A percentile compares a stretch with the other conserved stretches of the same genome.
phyloP scores from a whole-genome alignment of 2,113 vertebrate genomes.

The Aegotheles bennettii region DNA sequence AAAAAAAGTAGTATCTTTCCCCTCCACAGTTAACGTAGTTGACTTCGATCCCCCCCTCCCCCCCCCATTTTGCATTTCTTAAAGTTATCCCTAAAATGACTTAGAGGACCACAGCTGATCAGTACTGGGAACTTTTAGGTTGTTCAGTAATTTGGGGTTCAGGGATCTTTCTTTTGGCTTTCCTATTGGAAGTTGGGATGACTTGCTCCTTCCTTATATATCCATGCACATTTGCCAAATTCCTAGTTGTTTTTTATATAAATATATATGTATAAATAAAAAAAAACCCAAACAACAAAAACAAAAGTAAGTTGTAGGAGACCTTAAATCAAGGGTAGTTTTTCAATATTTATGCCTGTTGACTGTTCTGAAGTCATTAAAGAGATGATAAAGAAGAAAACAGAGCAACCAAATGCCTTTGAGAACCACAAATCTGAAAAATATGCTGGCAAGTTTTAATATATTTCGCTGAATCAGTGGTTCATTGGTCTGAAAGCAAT shows the following conservation, averaged over 20 bases:
- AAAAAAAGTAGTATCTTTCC: background rate
- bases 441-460: background rate
- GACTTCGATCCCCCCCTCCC: too few species aligned
- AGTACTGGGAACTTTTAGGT: background rate
- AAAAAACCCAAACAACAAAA: background rate
- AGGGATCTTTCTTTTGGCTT: background rate
- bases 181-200: background rate
- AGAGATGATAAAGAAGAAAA: background rate
- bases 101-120: background rate
- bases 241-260: background rate
- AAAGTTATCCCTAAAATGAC: background rate
- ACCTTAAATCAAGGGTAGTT: background rate
- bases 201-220: background rate
- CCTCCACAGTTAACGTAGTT: background rate
- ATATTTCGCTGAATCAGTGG: background rate
- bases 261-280: background rate
- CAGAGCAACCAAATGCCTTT: background rate
- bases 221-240: background rate
- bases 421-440: constrained; percentile 14
- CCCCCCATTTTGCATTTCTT: background rate
- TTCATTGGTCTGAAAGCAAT: background rate
- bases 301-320: background rate
- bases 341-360: background rate
- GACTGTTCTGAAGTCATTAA: background rate
- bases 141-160: background rate